These are phyloP conservation scores for Asbolus verrucosus DNA, from an alignment of 1,140 invertebrate species.

Conservation along the genomic window DNA sequence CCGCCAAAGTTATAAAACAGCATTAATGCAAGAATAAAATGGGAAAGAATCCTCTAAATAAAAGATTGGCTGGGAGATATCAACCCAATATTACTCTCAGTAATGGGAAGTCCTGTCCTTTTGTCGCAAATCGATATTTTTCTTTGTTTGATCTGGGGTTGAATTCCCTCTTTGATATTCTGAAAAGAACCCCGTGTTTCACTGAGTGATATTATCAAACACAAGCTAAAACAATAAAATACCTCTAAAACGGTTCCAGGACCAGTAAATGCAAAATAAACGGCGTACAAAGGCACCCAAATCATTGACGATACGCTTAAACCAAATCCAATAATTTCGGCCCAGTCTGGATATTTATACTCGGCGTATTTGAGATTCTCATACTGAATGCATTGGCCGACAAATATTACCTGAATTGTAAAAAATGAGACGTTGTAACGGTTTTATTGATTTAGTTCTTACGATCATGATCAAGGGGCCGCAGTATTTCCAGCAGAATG, in stretches of 20 bases:
- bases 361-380: constrained; percentile 74
- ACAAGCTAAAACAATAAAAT: too few relatives aligned
- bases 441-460: constrained; percentile 61
- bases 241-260: constrained; percentile 70
- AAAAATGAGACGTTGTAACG: constrained; percentile 14
- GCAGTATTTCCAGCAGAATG: constrained; percentile 73
- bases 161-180: constrained; percentile 67
- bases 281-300: constrained; percentile 76
- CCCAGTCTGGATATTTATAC: constrained; percentile 82
- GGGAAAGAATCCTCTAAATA: constrained; percentile 29
- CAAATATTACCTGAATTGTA: constrained; percentile 74
- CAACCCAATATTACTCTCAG: constrained; percentile 65
- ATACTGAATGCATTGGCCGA: constrained; percentile 78
- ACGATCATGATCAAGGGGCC: constrained; percentile 74
- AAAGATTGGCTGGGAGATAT: constrained; percentile 51
- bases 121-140: constrained; percentile 66
- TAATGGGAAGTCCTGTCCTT: constrained; percentile 66
- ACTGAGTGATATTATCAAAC: too few relatives aligned
- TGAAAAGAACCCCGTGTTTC: too few relatives aligned
- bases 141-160: constrained; percentile 67
- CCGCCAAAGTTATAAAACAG: background rate
- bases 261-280: constrained; percentile 69
- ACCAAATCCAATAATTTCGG: constrained; percentile 77
- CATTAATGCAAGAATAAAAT: background rate
- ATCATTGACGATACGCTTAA: constrained; percentile 82